phyloP scores from a whole-genome alignment of 2,888 invertebrate genomes.

The Amphipoea lucens region DNA sequence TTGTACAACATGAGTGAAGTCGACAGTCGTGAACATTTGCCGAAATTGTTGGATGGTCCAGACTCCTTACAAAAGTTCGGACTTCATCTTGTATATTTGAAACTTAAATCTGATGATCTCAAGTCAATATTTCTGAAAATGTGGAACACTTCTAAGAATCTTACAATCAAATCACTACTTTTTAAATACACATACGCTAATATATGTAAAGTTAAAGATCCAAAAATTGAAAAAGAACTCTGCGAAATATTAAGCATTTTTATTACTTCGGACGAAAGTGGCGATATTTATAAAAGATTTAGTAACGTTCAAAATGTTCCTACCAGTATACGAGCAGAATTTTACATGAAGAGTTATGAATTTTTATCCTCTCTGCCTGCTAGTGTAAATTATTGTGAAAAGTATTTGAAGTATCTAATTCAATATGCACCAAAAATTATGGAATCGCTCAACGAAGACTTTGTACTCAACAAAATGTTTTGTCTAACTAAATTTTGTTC shows the following conservation, averaged over 20 bases:
- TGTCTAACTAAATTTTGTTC: constrained; percentile 58
- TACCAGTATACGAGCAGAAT: constrained; percentile 22
- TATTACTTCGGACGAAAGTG: constrained; percentile 63
- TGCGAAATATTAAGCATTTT: constrained; percentile 73
- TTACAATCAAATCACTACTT: constrained; percentile 74
- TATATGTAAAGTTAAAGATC: constrained; percentile 70
- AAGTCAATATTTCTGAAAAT: constrained; percentile 69
- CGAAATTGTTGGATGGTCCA: constrained; percentile 72
- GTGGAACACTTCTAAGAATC: constrained; percentile 76
- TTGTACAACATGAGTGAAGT: constrained; percentile 73
- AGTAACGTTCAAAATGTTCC: constrained; percentile 58
- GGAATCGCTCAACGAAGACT: constrained; percentile 69
- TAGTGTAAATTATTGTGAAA: constrained; percentile 41
- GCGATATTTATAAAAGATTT: background rate
- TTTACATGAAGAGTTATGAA: constrained; percentile 71
- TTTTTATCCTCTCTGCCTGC: constrained; percentile 69
- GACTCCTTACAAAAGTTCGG: constrained; percentile 75
- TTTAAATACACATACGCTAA: constrained; percentile 66
- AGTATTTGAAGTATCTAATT: constrained; percentile 57
- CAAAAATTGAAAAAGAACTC: constrained; percentile 63
- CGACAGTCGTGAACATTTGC: constrained; percentile 64
- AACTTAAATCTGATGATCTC: constrained; percentile 71
- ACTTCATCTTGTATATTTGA: constrained; percentile 72
- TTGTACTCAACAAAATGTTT: constrained; percentile 68
- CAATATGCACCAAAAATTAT: constrained; percentile 63